Evolutionary conservation across 2,797 vertebrate genomes (phyloP), one percentile per base, ranked within the genome.

Genomic region (Lepilemur ruficaudatus): DNA sequence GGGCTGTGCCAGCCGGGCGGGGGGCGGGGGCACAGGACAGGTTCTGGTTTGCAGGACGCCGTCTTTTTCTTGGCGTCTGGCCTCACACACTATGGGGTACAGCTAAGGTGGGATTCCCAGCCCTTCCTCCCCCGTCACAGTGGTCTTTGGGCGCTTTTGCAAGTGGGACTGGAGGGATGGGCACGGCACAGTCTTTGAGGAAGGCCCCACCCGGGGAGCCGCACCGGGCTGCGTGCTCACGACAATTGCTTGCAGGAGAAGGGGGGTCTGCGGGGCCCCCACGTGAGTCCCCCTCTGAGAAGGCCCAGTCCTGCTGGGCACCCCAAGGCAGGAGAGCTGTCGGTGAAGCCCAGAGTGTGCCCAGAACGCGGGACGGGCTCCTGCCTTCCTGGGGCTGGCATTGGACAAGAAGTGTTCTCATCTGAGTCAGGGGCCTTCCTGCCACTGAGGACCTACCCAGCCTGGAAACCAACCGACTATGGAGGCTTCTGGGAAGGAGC

Each of bases 171-270:
- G 18, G 28, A 41, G 41, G 61, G 28, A 4, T 18, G 20, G 46
- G 18, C 41, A 46, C 13, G 6, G 14, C 41, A 8, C 23, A 5
- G 9, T 32, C 73, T 22, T 17, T 2, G 11, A 22, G 30, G 32
- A n/a, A n/a, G 10, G 18, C n/a, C 35, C 65, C 9, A 3, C 18
- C 25, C 12, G 3, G 22, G 22, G 22, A 57, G 22, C 55, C 9
- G 8, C 8, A 8, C 55, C 0, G 9, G 10, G 65, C 65, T 69
- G 2, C 0, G 18, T 35, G n/a, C n/a, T 35, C 20, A 20, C 4
- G 18, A 35, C 4, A 9, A 15, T 38, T n/a, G 5, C 63, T 15
- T 18, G 65, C n/a, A 28, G n/a, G n/a, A 2, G 4, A 18, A n/a
- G 11, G 9, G 18, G 32, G 18, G 65, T 69, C n/a, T 22, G n/a